A percentile compares a stretch with the other conserved stretches of the same genome.
Evolutionary conservation across 2,888 invertebrate species (phyloP).

Genomic region (Dolomedes plantarius): DNA sequence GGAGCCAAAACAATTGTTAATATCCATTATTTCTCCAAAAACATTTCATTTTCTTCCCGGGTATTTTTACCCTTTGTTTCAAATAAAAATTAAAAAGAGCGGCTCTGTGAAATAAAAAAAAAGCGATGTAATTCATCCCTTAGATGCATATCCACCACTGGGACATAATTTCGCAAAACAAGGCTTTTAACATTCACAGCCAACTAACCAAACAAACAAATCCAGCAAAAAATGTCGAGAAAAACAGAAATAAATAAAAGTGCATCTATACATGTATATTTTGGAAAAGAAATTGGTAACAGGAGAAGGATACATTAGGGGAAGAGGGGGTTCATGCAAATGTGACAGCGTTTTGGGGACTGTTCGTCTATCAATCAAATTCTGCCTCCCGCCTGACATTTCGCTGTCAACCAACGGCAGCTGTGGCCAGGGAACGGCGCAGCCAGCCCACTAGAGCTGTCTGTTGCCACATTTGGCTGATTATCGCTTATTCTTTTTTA

Average conservation of each 20-base stretch:
- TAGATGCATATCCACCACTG: neutral
- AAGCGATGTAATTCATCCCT: neutral
- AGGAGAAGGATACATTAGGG: slow-evolving; percentile 54
- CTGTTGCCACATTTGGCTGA: slow-evolving; percentile 53
- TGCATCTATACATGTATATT: slow-evolving; percentile 48
- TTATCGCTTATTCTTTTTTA: slow-evolving; percentile 23
- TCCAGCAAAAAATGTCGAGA: slow-evolving; percentile 23
- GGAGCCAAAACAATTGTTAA: slow-evolving; percentile 7
- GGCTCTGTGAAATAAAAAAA: neutral
- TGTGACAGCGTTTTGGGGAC: slow-evolving; percentile 39
- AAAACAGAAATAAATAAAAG: slow-evolving; percentile 34
- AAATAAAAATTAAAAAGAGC: slow-evolving; percentile 4
- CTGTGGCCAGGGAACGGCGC: slow-evolving; percentile 47
- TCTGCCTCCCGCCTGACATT: slow-evolving; percentile 57
- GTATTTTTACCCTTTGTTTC: neutral
- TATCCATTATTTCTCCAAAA: slow-evolving; percentile 1
- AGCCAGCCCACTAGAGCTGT: slow-evolving; percentile 14
- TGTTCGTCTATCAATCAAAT: slow-evolving; percentile 67
- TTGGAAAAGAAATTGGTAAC: slow-evolving; percentile 54
- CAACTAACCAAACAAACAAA: slow-evolving; percentile 6
- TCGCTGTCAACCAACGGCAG: slow-evolving; percentile 68
- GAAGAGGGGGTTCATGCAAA: slow-evolving; percentile 44
- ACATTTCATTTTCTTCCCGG: neutral
- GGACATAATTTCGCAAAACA: slow-evolving; percentile 39
- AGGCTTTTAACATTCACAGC: slow-evolving; percentile 25